Percentiles rank a stretch among this genome's conserved stretches.
These are phyloP conservation scores for Agriopis aurantiaria DNA, from an alignment of 2,888 invertebrate genomes.

Conservation along the genomic window DNA sequence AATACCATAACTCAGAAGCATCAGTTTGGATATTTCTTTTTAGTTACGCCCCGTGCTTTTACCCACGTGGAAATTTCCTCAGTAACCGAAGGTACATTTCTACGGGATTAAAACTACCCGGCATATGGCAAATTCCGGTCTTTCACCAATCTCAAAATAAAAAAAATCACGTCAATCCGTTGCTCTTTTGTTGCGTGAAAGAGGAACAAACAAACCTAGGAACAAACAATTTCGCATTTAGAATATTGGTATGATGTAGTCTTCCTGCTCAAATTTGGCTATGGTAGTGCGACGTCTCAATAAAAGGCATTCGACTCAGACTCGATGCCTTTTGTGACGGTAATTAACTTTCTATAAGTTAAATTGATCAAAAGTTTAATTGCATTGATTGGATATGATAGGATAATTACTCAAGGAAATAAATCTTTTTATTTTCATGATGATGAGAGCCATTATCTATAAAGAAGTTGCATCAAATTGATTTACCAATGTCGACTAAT, in stretches of 20 bases:
- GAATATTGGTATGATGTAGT: background rate
- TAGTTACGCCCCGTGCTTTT: too few species aligned
- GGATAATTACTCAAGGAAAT: conserved; percentile 2
- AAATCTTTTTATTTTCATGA: background rate
- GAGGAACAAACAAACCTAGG: too few species aligned
- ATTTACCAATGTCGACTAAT: background rate
- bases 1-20: too few species aligned
- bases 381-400: conserved; percentile 19
- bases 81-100: too few species aligned
- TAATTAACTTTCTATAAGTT: conserved; percentile 44
- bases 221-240: background rate
- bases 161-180: too few species aligned
- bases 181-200: too few species aligned
- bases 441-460: background rate
- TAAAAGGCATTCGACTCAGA: conserved; percentile 33
- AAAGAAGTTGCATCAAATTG: conserved; percentile 1
- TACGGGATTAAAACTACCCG: too few species aligned
- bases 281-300: conserved; percentile 12
- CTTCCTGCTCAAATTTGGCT: background rate
- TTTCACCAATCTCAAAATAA: too few species aligned
- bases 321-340: conserved; percentile 35
- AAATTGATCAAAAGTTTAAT: conserved; percentile 39
- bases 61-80: too few species aligned
- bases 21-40: too few species aligned
- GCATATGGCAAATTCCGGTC: too few species aligned